A percentile compares a stretch with the other conserved stretches of the same genome.
Conservation (phyloP, 2,888 invertebrate genomes). For the Tenthredo distinguenda region DNA sequence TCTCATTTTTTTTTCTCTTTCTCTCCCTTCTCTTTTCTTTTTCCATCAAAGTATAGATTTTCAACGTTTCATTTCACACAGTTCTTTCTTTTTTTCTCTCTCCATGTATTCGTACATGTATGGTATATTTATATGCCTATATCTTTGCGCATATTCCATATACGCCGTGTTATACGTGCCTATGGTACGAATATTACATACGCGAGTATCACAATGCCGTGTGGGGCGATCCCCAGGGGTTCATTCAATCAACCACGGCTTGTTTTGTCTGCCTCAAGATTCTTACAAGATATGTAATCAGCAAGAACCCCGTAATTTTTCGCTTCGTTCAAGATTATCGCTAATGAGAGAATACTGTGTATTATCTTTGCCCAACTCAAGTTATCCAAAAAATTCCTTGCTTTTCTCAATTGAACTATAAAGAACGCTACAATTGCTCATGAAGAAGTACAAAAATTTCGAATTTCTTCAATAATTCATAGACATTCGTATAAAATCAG, state of each 20-base stretch:
- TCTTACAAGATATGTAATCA: background rate
- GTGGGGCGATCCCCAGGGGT: background rate
- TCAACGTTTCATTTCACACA: constrained; percentile 25
- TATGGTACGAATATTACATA: constrained; percentile 13
- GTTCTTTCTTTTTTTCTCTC: background rate
- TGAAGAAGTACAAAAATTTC: too few relatives aligned
- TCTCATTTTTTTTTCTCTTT: background rate
- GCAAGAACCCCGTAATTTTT: background rate
- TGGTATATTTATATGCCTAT: background rate
- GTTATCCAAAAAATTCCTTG: background rate
- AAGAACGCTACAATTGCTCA: too few relatives aligned
- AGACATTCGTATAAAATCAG: background rate
- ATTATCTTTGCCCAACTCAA: background rate
- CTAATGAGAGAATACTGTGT: background rate
- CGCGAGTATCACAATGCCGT: constrained; percentile 22
- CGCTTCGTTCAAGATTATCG: background rate
- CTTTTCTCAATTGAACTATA: too few relatives aligned
- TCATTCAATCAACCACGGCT: constrained; percentile 24
- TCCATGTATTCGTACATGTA: background rate
- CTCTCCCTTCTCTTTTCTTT: background rate
- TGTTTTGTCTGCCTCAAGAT: constrained; percentile 32
- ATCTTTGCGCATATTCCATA: background rate
- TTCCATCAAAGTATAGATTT: constrained; percentile 31
- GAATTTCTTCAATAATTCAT: too few relatives aligned
- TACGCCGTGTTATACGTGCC: background rate